A percentile compares a stretch with the other conserved stretches of the same genome.
These are phyloP conservation scores for Calcarius lapponicus DNA, from an alignment of 2,797 vertebrate species.

Conservation along the genomic window DNA sequence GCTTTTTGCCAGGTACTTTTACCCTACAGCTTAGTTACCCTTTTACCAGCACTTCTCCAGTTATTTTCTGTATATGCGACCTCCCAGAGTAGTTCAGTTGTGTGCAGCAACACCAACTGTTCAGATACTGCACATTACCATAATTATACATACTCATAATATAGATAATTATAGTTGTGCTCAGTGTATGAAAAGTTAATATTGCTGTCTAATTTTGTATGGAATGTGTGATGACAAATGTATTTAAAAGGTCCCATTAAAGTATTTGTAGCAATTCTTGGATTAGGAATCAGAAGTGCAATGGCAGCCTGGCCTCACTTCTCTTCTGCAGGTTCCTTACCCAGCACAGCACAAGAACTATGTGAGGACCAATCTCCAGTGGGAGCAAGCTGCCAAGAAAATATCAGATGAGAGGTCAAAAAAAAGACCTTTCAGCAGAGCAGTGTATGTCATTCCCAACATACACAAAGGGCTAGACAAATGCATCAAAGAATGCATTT, in stretches of 20 bases:
- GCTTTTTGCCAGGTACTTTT: neutral
- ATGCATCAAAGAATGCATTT: neutral
- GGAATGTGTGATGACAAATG: neutral
- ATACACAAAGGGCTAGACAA: neutral
- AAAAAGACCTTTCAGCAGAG: neutral
- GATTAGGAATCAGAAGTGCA: neutral
- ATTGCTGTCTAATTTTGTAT: neutral
- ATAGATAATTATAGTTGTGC: neutral
- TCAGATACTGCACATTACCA: neutral
- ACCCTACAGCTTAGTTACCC: neutral
- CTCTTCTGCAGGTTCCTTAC: conserved; percentile 21
- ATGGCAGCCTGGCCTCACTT: neutral
- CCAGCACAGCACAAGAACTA: conserved; percentile 2
- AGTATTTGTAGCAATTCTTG: neutral
- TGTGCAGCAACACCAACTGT: neutral
- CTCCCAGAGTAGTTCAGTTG: neutral
- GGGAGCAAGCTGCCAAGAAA: neutral
- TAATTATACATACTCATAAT: neutral
- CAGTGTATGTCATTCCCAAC: neutral
- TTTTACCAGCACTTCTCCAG: neutral
- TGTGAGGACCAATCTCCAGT: neutral
- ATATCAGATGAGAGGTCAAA: neutral
- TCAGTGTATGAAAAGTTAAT: neutral
- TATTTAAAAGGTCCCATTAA: neutral
- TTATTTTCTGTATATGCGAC: neutral